Percentiles rank a stretch among this genome's conserved stretches.
phyloP scores from a whole-genome alignment of 2,113 vertebrate genomes.

The Crocuta crocuta region DNA sequence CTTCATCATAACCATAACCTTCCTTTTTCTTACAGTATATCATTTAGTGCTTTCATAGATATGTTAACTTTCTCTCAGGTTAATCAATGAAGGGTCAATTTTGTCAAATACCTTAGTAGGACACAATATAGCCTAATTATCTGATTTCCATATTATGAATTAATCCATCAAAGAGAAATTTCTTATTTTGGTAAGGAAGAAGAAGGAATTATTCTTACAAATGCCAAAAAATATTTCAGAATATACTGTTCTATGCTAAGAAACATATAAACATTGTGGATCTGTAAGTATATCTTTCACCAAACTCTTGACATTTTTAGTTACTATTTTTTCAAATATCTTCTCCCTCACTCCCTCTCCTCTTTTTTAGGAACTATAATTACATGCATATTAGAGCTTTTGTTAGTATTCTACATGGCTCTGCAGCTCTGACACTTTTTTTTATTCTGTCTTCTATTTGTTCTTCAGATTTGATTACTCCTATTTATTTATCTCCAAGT shows the following conservation, averaged over 20 bases:
- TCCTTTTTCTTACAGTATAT: not conserved
- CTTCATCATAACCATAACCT: not conserved
- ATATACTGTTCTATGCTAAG: not conserved
- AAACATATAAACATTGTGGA: not conserved
- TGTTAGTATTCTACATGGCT: not conserved
- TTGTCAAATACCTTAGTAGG: not conserved
- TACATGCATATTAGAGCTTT: not conserved
- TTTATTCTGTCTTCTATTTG: not conserved
- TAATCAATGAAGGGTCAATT: conserved; percentile 14
- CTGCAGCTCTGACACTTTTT: not conserved
- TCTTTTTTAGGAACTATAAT: not conserved
- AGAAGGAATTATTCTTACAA: not conserved
- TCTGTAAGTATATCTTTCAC: not conserved
- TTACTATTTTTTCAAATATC: not conserved
- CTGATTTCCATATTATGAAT: not conserved
- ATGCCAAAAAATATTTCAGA: not conserved
- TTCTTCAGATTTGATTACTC: not conserved
- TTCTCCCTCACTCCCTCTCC: not conserved
- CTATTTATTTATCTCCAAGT: not conserved
- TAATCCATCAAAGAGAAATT: not conserved
- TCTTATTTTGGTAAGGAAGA: not conserved
- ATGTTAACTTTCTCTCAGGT: not conserved
- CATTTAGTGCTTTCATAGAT: not conserved
- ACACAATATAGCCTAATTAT: not conserved
- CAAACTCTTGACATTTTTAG: conserved; percentile 1